Evolutionary conservation across 2,888 invertebrate genomes (phyloP).

Genomic region (Rhaphigaster nebulosa): DNA sequence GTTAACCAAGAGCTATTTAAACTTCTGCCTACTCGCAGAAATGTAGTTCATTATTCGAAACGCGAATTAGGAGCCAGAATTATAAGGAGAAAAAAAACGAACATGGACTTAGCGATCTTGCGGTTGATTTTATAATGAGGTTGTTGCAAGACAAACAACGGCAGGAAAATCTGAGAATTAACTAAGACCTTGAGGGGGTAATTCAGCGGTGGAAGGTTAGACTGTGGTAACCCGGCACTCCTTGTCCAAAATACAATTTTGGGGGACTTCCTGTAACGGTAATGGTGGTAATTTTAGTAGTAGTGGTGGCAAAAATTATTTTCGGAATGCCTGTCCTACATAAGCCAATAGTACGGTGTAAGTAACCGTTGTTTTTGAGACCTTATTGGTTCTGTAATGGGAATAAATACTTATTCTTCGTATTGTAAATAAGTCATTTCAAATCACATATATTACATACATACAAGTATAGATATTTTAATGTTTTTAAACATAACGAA

Average conservation of each 20-base stretch:
- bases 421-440: too few species aligned
- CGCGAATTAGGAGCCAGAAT: not conserved
- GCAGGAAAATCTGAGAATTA: slow-evolving; percentile 31
- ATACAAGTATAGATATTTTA: too few species aligned
- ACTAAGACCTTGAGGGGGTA: slow-evolving; percentile 19
- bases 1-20: not conserved
- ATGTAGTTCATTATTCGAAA: not conserved
- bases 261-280: slow-evolving; percentile 35
- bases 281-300: not conserved
- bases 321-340: not conserved
- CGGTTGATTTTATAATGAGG: not conserved
- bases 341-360: not conserved
- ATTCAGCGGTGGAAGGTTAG: slow-evolving; percentile 34
- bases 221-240: not conserved
- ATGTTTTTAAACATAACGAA: too few species aligned
- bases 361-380: not conserved
- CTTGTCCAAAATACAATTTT: slow-evolving; percentile 37
- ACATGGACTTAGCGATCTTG: slow-evolving; percentile 13
- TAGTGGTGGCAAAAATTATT: slow-evolving; percentile 37
- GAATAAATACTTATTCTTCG: too few species aligned
- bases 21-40: not conserved
- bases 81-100: not conserved
- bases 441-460: too few species aligned
- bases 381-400: not conserved
- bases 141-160: slow-evolving; percentile 26